A percentile compares a stretch with the other conserved stretches of the same genome.
These are phyloP conservation scores for Paedocypris sp. DNA, from an alignment of 2,113 vertebrate genomes.

Conservation along the genomic window DNA sequence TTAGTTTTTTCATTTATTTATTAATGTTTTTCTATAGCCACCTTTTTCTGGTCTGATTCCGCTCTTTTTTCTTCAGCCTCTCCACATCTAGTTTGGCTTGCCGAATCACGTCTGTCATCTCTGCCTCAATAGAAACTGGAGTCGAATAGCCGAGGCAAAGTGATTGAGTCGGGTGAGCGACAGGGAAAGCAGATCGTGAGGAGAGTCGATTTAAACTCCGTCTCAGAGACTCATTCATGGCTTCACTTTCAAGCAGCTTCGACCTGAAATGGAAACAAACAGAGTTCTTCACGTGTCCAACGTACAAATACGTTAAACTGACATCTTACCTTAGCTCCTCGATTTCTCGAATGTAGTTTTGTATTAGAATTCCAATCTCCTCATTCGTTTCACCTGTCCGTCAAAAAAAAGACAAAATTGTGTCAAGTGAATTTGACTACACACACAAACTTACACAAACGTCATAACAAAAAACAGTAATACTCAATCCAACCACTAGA, in stretches of 20 bases:
- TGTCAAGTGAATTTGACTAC: too few species aligned
- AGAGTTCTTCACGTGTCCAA: background rate
- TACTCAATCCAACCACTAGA: background rate
- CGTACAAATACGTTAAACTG: background rate
- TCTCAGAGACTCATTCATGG: conserved; percentile 90
- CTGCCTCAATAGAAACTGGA: conserved; percentile 62
- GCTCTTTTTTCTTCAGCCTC: conserved; percentile 83
- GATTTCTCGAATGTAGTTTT: conserved; percentile 93
- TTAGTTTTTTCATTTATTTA: too few species aligned
- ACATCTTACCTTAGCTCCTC: conserved; percentile 80
- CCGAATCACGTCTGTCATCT: conserved; percentile 78
- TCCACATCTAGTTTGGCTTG: conserved; percentile 88
- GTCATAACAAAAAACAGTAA: background rate
- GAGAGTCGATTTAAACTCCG: conserved; percentile 72
- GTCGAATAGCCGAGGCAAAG: conserved; percentile 62
- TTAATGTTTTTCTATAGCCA: conserved; percentile 27
- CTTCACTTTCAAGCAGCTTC: conserved; percentile 87
- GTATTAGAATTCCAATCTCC: conserved; percentile 82
- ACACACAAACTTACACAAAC: too few species aligned
- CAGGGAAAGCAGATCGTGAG: conserved; percentile 54
- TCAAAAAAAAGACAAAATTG: background rate
- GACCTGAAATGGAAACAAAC: conserved; percentile 55
- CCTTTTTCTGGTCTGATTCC: conserved; percentile 79
- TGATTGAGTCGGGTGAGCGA: conserved; percentile 43
- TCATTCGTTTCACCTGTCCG: conserved; percentile 77